These are phyloP conservation scores for Takifugu bimaculatus DNA, from an alignment of 2,113 vertebrate genomes.

Conservation along the genomic window DNA sequence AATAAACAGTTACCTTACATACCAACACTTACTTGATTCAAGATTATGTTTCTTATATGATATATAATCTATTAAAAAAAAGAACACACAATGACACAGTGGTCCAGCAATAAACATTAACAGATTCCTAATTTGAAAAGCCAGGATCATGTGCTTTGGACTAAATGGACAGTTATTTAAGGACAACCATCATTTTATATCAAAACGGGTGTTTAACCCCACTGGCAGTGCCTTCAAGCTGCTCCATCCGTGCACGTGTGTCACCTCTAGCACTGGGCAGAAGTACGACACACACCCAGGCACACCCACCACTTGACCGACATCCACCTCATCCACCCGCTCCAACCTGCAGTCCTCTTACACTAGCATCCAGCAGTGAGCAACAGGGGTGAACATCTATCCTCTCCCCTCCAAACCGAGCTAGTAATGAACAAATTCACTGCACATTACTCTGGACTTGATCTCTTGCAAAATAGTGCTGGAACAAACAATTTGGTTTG, in stretches of 20 bases:
- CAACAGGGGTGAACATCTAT: slow-evolving; percentile 79
- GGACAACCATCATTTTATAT: too few relatives aligned
- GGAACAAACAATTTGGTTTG: slow-evolving; percentile 99
- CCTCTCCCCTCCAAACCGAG: slow-evolving; percentile 78
- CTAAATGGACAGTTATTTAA: too few relatives aligned
- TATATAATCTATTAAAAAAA: slow-evolving; percentile 5
- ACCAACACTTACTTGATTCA: slow-evolving; percentile 57
- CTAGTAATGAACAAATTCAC: slow-evolving; percentile 99
- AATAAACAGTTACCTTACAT: not conserved
- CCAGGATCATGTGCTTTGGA: too few relatives aligned
- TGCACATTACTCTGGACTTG: slow-evolving; percentile 99
- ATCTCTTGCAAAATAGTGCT: slow-evolving; percentile 99
- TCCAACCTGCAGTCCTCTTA: slow-evolving; percentile 30
- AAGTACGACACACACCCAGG: slow-evolving; percentile 18
- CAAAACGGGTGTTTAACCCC: too few relatives aligned
- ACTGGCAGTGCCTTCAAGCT: too few relatives aligned
- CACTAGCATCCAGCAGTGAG: slow-evolving; percentile 48
- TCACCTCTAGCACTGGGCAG: slow-evolving; percentile 4
- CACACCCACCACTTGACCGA: slow-evolving; percentile 20
- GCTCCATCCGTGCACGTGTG: slow-evolving; percentile 12
- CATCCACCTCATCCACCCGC: slow-evolving; percentile 29
- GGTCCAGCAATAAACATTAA: not conserved
- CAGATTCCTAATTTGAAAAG: too few relatives aligned
- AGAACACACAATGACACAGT: not conserved
- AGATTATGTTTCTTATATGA: slow-evolving; percentile 36